Conservation (phyloP, 2,113 vertebrate species). For the Gavia stellata region DNA sequence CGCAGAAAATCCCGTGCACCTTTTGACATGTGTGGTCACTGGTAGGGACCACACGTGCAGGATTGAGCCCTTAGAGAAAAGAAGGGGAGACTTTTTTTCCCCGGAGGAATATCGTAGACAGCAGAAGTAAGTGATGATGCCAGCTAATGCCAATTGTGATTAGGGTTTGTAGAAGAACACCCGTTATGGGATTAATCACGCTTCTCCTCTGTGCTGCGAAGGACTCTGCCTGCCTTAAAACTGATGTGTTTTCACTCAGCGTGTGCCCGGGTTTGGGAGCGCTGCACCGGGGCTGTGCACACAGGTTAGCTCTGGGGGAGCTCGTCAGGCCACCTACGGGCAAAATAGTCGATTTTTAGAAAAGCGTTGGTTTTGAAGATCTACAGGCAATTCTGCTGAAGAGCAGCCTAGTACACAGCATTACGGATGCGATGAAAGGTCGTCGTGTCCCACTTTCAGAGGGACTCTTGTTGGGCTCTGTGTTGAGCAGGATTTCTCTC, state of each 20-base stretch:
- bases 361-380: neutral
- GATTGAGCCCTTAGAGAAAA: neutral
- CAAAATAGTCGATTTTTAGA: neutral
- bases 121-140: neutral
- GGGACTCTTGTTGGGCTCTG: neutral
- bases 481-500: neutral
- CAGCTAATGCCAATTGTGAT: neutral
- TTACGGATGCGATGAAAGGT: rapidly evolving
- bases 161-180: neutral
- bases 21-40: neutral
- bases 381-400: neutral
- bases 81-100: neutral
- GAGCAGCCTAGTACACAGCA: neutral
- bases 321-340: neutral
- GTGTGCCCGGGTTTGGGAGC: neutral
- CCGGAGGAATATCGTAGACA: neutral
- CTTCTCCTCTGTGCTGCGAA: neutral
- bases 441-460: rapidly evolving
- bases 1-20: rapidly evolving
- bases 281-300: no score
- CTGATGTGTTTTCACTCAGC: neutral
- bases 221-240: neutral
- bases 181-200: rapidly evolving
- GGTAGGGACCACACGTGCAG: neutral
- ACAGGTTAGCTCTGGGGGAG: neutral